These are phyloP conservation scores for Cardiocondyla obscurior DNA, from an alignment of 1,140 invertebrate species.

Conservation along the genomic window DNA sequence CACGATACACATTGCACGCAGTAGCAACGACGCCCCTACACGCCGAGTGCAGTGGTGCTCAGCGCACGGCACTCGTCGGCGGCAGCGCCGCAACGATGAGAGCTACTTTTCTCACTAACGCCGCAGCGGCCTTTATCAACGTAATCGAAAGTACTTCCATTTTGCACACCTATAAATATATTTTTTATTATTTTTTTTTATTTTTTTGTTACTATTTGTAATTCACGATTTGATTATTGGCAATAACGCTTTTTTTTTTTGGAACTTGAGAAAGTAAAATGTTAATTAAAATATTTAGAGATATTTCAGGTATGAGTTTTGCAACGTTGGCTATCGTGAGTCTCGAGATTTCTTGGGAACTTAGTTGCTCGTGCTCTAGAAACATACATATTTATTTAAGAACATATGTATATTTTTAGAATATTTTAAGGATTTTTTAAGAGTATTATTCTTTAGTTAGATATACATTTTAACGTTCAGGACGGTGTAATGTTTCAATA, in stretches of 20 bases:
- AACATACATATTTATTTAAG: neutral
- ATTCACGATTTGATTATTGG: neutral
- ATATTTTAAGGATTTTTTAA: neutral
- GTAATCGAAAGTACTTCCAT: neutral
- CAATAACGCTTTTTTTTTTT: neutral
- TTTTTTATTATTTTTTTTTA: no score
- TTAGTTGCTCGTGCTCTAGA: no score
- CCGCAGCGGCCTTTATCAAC: neutral
- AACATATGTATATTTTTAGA: neutral
- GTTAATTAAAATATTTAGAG: neutral
- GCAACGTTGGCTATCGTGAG: neutral
- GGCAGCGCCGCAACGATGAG: neutral
- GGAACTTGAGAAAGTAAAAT: neutral
- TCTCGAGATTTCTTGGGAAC: neutral
- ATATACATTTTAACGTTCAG: neutral
- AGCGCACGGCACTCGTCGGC: neutral
- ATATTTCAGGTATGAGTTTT: neutral
- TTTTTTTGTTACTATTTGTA: neutral
- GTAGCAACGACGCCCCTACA: slow-evolving; percentile 78
- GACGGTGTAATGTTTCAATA: no score
- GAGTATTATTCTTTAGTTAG: neutral
- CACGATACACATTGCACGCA: slow-evolving; percentile 80
- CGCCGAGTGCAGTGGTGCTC: slow-evolving; percentile 72
- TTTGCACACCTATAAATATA: no score
- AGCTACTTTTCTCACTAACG: slow-evolving; percentile 10